Evolutionary conservation across 2,113 vertebrate species (phyloP), one percentile per base, ranked within the genome.

Genomic region (Hippotragus niger): DNA sequence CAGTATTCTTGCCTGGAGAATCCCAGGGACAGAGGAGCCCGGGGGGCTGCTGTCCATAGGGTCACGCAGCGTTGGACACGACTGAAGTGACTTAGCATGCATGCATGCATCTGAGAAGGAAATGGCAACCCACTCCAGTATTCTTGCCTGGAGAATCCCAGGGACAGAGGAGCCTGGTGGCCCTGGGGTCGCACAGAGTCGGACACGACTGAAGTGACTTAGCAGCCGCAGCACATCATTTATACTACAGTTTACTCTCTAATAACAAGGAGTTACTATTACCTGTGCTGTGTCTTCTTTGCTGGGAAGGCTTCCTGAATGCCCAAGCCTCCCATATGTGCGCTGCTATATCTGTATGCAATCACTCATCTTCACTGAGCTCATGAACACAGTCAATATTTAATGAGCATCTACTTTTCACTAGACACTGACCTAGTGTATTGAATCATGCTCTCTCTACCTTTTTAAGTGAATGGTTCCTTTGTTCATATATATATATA

Each of bases 151-250:
- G 33, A n/a, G 33, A 9, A 67, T 19, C 62, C 62, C 33, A 4
- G 33, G 33, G 62, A n/a, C 16, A 1, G 62, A 0, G 33, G 62
- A 19, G 33, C 62, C 33, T 67, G 62, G 62, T 5, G 33, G 33
- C 33, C 4, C 2, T 67, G 17, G 33, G 33, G 33, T 67, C 0
- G 2, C 64, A n/a, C 33, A 19, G 64, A 67, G 64, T 67, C 7
- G 0, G 62, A n/a, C 17, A 9, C 0, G 17, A 10, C 33, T 36
- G 17, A 67, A 67, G 64, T 0, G 8, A 36, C 64, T 67, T 67
- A 11, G 33, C 33, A 67, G 64, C 64, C 21, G n/a, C 64, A 71
- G 64, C 47, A 12, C 5, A 11, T 60, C 19, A 3, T 43, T 85
- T 85, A 85, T 58, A 31, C 25, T 16, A 58, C 23, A 58, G 27